Conservation (phyloP, 2,113 vertebrate genomes). For the Arizona elegans region DNA sequence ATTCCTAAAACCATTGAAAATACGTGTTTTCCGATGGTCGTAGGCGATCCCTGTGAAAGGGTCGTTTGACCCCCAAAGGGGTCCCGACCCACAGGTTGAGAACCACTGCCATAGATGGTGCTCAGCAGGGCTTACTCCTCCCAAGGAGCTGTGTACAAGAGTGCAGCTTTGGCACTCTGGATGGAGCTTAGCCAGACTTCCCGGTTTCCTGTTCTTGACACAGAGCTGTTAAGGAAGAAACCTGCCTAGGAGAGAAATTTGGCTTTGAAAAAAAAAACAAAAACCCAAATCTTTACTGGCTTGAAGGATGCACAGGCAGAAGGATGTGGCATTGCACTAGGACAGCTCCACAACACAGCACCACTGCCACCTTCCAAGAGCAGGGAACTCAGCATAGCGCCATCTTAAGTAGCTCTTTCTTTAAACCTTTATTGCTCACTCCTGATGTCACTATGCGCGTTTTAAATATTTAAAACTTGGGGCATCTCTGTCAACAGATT, state of each 20-base stretch:
- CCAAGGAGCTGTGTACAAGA: background rate
- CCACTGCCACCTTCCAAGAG: background rate
- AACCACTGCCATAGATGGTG: too few species aligned
- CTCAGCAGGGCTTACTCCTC: background rate
- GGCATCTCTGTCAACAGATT: background rate
- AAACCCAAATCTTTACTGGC: background rate
- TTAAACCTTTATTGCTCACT: background rate
- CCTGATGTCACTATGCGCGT: background rate
- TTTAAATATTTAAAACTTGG: background rate
- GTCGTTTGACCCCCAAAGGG: too few species aligned
- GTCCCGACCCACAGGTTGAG: too few species aligned
- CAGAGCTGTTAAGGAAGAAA: background rate
- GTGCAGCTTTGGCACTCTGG: background rate
- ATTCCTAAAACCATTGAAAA: too few species aligned
- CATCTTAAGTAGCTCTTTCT: conserved; percentile 1
- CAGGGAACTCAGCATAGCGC: background rate
- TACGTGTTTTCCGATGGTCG: too few species aligned
- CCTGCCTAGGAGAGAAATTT: background rate
- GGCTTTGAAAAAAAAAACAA: background rate
- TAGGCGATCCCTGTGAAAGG: too few species aligned
- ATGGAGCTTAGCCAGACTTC: background rate
- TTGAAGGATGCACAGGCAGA: background rate
- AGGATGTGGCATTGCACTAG: conserved; percentile 19
- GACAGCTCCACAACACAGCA: background rate
- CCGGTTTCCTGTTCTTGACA: background rate